Conservation (phyloP, 23 tunicate genomes). For the Oikopleura vanhoeffeni region DNA sequence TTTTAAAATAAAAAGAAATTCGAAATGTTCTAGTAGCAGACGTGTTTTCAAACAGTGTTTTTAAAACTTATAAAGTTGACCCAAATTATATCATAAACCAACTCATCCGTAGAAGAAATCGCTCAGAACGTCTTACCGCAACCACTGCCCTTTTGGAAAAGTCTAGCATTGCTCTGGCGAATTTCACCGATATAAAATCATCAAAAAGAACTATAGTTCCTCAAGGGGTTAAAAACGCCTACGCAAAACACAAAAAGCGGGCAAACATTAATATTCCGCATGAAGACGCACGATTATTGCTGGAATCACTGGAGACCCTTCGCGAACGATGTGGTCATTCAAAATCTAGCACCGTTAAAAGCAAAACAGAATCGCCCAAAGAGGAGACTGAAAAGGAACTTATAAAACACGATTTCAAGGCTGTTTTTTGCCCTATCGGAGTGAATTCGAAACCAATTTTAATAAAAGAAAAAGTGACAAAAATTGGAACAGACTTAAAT, state of each 20-base stretch:
- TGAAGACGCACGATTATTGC: background rate
- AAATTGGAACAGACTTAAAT: background rate
- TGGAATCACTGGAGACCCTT: background rate
- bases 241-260: background rate
- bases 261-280: background rate
- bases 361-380: background rate
- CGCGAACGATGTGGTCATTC: background rate
- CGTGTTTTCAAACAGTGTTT: too few relatives aligned
- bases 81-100: background rate
- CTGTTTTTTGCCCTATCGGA: background rate
- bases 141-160: background rate
- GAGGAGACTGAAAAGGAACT: background rate
- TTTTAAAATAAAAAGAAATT: too few relatives aligned
- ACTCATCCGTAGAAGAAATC: background rate
- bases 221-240: background rate
- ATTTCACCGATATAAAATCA: background rate
- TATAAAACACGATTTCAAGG: background rate
- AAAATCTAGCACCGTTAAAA: background rate
- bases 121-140: background rate
- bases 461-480: background rate
- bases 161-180: background rate
- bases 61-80: background rate
- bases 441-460: background rate
- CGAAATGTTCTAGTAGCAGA: too few relatives aligned
- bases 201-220: background rate